Evolutionary conservation across 2,888 invertebrate genomes (phyloP).

Genomic region (Aspidiotus destructor): DNA sequence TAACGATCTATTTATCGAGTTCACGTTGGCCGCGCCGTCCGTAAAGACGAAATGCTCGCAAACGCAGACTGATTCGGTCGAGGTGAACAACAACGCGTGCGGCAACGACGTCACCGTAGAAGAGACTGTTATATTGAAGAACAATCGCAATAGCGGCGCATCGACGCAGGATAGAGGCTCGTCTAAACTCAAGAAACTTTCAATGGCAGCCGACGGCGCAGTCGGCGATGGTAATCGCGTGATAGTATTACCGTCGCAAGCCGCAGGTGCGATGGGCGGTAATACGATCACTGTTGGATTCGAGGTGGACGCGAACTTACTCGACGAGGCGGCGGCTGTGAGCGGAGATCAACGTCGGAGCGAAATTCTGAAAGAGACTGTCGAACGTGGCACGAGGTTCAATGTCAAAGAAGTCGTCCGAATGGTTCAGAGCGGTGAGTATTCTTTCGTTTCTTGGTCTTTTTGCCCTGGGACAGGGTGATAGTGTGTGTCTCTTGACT

Average conservation of each 20-base stretch:
- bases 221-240: conserved; percentile 14
- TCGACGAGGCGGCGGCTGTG: not conserved
- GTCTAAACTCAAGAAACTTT: conserved; percentile 12
- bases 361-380: conserved; percentile 13
- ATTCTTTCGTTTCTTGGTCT: not conserved
- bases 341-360: not conserved
- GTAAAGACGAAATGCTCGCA: conserved; percentile 13
- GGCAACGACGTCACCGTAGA: conserved; percentile 24
- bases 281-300: conserved; percentile 6
- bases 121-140: conserved; percentile 17
- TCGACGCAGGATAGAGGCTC: not conserved
- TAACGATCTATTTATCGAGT: conserved; percentile 25
- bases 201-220: conserved; percentile 1
- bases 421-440: conserved; percentile 28
- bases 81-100: conserved; percentile 7
- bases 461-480: not conserved
- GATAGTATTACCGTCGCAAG: conserved; percentile 1
- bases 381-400: conserved; percentile 13
- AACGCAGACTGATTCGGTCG: not conserved
- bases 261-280: not conserved
- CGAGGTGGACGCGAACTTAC: conserved; percentile 6
- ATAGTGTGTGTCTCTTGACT: too few relatives aligned
- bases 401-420: conserved; percentile 26
- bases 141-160: not conserved
- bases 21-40: conserved; percentile 13